Conservation (phyloP, 1,140 invertebrate genomes). For the Coptotermes formosanus region DNA sequence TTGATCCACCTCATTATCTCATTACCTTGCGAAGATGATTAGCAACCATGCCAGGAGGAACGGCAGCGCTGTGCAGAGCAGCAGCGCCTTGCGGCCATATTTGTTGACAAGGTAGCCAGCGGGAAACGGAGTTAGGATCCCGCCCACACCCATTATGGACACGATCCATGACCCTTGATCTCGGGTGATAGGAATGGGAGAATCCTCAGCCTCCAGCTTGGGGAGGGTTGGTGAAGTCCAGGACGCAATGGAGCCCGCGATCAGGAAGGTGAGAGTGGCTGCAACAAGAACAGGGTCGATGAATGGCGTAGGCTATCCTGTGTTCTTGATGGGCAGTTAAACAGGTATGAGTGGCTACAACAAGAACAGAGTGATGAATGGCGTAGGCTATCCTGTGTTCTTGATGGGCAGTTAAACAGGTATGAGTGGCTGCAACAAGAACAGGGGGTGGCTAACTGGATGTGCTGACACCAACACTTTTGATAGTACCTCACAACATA, state of each 20-base stretch:
- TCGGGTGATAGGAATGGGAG: conserved; percentile 39
- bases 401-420: too few relatives aligned
- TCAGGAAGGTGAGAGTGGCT: conserved; percentile 45
- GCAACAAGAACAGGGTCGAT: conserved; percentile 21
- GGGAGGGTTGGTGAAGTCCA: conserved; percentile 48
- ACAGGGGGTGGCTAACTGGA: too few relatives aligned
- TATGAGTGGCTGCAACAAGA: too few relatives aligned
- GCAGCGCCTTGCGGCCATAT: conserved; percentile 53
- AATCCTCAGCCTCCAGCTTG: conserved; percentile 38
- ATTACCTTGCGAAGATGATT: conserved; percentile 45
- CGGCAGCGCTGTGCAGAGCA: conserved; percentile 50
- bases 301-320: background rate
- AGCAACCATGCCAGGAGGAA: conserved; percentile 52
- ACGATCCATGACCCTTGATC: conserved; percentile 45
- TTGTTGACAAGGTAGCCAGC: conserved; percentile 55
- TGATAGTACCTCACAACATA: too few relatives aligned
- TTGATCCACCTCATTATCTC: conserved; percentile 50
- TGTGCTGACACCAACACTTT: too few relatives aligned
- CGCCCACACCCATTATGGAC: conserved; percentile 44
- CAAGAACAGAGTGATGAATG: too few relatives aligned
- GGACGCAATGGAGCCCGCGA: conserved; percentile 43
- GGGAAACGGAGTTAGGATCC: conserved; percentile 40
- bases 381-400: too few relatives aligned
- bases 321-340: too few relatives aligned
- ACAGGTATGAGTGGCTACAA: too few relatives aligned